These are phyloP conservation scores for Atta texana DNA, from an alignment of 1,140 invertebrate genomes.

Conservation along the genomic window DNA sequence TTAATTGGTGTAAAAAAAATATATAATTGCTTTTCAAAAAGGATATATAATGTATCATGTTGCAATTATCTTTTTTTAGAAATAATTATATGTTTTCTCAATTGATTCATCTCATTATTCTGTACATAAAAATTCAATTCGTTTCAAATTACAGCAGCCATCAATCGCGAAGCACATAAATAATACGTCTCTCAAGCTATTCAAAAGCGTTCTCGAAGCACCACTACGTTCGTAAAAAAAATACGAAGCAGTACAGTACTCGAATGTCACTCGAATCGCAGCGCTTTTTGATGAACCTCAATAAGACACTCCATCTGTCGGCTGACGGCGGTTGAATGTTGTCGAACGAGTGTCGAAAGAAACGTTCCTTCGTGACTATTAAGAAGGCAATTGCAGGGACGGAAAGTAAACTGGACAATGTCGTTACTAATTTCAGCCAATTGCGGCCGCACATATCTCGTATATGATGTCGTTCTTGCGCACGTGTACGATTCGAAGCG, in stretches of 20 bases:
- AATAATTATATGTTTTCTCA: too few relatives aligned
- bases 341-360: conserved; percentile 45
- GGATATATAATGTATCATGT: too few relatives aligned
- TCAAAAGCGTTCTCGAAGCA: background rate
- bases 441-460: conserved; percentile 57
- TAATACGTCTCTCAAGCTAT: background rate
- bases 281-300: conserved; percentile 47
- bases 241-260: conserved; percentile 3
- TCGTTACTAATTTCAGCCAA: conserved; percentile 70
- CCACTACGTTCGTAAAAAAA: conserved; percentile 23
- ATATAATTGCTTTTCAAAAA: too few relatives aligned
- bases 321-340: background rate
- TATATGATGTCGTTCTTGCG: conserved; percentile 10
- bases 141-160: conserved; percentile 17
- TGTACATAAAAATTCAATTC: background rate
- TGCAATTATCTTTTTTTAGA: too few relatives aligned
- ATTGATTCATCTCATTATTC: too few relatives aligned
- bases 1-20: too few relatives aligned
- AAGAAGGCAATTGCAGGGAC: conserved; percentile 44
- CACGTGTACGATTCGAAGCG: conserved; percentile 5
- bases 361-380: conserved; percentile 41
- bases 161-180: background rate
- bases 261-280: conserved; percentile 15
- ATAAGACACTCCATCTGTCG: conserved; percentile 42
- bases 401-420: conserved; percentile 54